phyloP scores from a whole-genome alignment of 2,797 vertebrate species.

The Vipera latastei region DNA sequence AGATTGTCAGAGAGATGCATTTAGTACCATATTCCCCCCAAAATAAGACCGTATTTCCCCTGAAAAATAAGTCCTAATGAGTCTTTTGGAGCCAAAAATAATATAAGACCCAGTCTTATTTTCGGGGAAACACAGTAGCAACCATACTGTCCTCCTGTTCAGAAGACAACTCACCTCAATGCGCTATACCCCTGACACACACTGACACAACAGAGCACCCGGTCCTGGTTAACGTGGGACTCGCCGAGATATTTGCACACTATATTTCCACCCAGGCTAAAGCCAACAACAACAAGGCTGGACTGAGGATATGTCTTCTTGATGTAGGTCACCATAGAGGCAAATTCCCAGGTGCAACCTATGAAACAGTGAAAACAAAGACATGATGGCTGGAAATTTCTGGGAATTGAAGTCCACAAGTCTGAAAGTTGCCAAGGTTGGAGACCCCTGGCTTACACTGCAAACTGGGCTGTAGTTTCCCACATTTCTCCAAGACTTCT shows the following conservation, averaged over 20 bases:
- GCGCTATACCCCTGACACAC: constrained; percentile 97
- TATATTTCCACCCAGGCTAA: constrained; percentile 97
- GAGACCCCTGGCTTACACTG: not conserved
- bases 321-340: constrained; percentile 94
- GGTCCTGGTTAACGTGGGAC: constrained; percentile 87
- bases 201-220: constrained; percentile 93
- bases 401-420: not conserved
- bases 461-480: not conserved
- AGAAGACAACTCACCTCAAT: constrained; percentile 79
- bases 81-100: too few relatives aligned
- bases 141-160: not conserved
- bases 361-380: constrained; percentile 25
- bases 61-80: too few relatives aligned
- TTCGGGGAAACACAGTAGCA: not conserved
- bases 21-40: too few relatives aligned
- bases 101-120: too few relatives aligned
- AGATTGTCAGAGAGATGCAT: too few relatives aligned
- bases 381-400: not conserved
- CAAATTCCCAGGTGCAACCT: constrained; percentile 98
- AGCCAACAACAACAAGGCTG: constrained; percentile 90
- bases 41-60: too few relatives aligned
- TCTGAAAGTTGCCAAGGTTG: not conserved
- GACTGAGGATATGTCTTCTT: constrained; percentile 87
- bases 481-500: not conserved
- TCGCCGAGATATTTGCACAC: constrained; percentile 98